A percentile compares a stretch with the other conserved stretches of the same genome.
Evolutionary conservation across 1,140 invertebrate genomes (phyloP).

Genomic region (Macrocentrus cingulum): DNA sequence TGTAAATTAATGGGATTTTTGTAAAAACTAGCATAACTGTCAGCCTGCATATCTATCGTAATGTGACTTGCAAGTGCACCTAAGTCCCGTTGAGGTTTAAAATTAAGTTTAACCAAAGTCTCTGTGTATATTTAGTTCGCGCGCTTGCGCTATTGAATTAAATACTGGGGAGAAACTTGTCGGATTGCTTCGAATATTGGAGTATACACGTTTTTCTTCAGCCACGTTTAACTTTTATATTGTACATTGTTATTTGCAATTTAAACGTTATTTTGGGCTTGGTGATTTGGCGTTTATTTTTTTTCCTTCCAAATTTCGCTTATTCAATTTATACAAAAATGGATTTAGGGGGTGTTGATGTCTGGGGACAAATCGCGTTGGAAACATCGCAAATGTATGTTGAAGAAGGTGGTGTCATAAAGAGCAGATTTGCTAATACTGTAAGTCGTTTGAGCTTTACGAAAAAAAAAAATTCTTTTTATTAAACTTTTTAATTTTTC

Average conservation of each 20-base stretch:
- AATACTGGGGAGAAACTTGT: conserved; percentile 31
- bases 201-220: conserved; percentile 9
- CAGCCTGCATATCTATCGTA: too few relatives aligned
- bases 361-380: conserved; percentile 81
- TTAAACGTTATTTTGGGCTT: too few relatives aligned
- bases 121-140: conserved; percentile 49
- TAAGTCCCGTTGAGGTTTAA: conserved; percentile 39
- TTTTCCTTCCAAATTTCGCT: background rate
- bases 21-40: conserved; percentile 3
- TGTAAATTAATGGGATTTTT: conserved; percentile 1
- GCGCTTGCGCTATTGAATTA: conserved; percentile 50
- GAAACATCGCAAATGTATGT: conserved; percentile 83
- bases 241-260: conserved; percentile 11
- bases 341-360: conserved; percentile 67
- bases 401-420: conserved; percentile 72
- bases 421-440: conserved; percentile 79
- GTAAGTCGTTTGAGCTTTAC: conserved; percentile 60
- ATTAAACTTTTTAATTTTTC: too few relatives aligned
- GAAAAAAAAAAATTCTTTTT: background rate
- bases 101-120: conserved; percentile 46
- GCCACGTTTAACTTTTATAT: conserved; percentile 9
- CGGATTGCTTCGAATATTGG: conserved; percentile 32
- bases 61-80: conserved; percentile 1
- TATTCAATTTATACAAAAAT: conserved; percentile 45
- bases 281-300: too few relatives aligned